Percentiles rank a stretch among this genome's conserved stretches.
phyloP scores from a whole-genome alignment of 2,888 invertebrate species.

The Nezara viridula region DNA sequence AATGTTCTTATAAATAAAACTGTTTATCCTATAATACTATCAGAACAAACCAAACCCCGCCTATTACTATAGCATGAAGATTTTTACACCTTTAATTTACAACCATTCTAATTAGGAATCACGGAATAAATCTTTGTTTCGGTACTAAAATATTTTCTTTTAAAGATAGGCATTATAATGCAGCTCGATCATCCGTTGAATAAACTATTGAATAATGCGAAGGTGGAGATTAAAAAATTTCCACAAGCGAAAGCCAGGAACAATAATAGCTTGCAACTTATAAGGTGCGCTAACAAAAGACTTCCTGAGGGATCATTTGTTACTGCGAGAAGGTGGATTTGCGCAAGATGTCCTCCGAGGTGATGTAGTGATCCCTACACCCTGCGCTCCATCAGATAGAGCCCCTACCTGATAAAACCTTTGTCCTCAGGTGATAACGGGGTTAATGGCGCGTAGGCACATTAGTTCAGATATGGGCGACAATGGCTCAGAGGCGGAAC shows the following conservation, averaged over 20 bases:
- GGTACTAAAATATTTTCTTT: too few species aligned
- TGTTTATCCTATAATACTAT: too few species aligned
- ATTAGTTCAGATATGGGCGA: neutral
- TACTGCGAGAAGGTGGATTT: neutral
- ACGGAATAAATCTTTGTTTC: too few species aligned
- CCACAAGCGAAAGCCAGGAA: neutral
- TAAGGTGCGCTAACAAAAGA: constrained; percentile 21
- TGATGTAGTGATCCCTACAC: neutral
- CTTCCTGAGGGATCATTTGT: neutral
- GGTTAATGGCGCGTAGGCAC: neutral
- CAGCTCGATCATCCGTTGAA: too few species aligned
- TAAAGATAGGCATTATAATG: neutral
- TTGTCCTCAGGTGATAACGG: constrained; percentile 9
- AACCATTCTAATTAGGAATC: too few species aligned
- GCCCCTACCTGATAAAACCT: neutral
- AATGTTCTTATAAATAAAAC: too few species aligned
- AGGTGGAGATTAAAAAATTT: neutral
- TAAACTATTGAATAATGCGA: neutral
- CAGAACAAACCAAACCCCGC: too few species aligned
- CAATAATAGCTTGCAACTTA: constrained; percentile 4
- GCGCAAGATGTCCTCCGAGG: neutral
- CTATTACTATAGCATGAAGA: too few species aligned
- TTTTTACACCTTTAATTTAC: too few species aligned
- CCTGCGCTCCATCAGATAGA: neutral
- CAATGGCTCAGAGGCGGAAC: neutral